A percentile compares a stretch with the other conserved stretches of the same genome.
Conservation (phyloP, 2,888 invertebrate genomes). For the Mesochorus sp. region DNA sequence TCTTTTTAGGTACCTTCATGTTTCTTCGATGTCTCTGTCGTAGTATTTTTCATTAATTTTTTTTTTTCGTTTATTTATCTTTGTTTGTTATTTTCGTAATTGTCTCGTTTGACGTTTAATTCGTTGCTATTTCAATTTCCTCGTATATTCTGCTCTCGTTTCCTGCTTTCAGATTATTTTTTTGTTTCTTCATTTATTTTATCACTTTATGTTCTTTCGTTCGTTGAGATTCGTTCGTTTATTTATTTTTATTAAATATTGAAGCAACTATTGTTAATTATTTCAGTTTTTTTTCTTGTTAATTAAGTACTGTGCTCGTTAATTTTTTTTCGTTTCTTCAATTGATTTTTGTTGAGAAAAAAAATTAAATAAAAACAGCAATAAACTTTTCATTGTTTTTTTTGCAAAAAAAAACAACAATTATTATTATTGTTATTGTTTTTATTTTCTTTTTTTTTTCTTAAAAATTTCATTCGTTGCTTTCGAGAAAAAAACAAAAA, state of each 20-base stretch:
- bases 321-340: slow-evolving; percentile 22
- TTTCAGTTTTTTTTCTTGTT: not conserved
- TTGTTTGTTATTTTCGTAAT: slow-evolving; percentile 16
- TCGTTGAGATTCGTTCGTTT: slow-evolving; percentile 14
- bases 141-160: slow-evolving; percentile 33
- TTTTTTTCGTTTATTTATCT: slow-evolving; percentile 12
- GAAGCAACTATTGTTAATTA: slow-evolving; percentile 53
- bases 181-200: slow-evolving; percentile 1
- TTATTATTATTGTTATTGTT: not conserved
- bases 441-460: not conserved
- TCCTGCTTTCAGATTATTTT: not conserved
- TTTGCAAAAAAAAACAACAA: not conserved
- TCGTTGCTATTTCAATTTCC: slow-evolving; percentile 45
- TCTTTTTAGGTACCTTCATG: slow-evolving; percentile 68
- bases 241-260: slow-evolving; percentile 28
- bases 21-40: slow-evolving; percentile 68
- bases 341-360: too few relatives aligned
- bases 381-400: not conserved
- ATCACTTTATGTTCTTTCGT: slow-evolving; percentile 1
- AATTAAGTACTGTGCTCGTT: slow-evolving; percentile 42
- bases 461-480: slow-evolving; percentile 8
- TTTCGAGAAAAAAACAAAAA: not conserved
- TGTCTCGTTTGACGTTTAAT: slow-evolving; percentile 22
- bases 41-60: slow-evolving; percentile 19
- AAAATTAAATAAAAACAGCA: not conserved